Percentiles rank a stretch among this genome's conserved stretches.
Conservation (phyloP, 2,113 vertebrate genomes). For the Lagopus muta region DNA sequence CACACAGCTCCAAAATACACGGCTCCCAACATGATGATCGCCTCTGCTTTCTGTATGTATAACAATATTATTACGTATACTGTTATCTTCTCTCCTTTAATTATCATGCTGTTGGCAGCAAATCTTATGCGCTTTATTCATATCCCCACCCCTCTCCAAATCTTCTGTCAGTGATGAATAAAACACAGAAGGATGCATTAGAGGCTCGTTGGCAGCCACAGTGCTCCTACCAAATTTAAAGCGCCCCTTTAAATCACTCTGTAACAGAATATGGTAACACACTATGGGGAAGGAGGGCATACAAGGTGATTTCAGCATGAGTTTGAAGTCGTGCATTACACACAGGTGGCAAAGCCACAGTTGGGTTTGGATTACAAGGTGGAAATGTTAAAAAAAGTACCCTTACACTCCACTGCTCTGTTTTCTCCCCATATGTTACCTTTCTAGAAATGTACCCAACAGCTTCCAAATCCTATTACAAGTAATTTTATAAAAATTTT, state of each 20-base stretch:
- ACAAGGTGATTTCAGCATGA: slow-evolving; percentile 12
- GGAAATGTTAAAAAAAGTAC: neutral
- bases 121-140: slow-evolving; percentile 14
- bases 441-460: neutral
- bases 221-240: neutral
- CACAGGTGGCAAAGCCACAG: slow-evolving; percentile 8
- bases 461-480: neutral
- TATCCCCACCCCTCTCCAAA: slow-evolving; percentile 17
- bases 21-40: neutral
- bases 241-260: neutral
- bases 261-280: neutral
- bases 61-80: slow-evolving; percentile 30
- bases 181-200: neutral
- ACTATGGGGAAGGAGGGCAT: neutral
- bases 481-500: neutral
- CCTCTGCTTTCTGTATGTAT: slow-evolving; percentile 25
- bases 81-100: slow-evolving; percentile 19
- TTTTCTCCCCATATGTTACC: neutral
- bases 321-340: neutral
- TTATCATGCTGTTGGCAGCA: slow-evolving; percentile 24
- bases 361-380: neutral
- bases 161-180: neutral
- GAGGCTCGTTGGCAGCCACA: neutral
- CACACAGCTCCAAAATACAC: slow-evolving; percentile 21
- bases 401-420: neutral